These are phyloP conservation scores for Steinernema feltiae DNA, from an alignment of 1,140 invertebrate genomes.

Conservation along the genomic window DNA sequence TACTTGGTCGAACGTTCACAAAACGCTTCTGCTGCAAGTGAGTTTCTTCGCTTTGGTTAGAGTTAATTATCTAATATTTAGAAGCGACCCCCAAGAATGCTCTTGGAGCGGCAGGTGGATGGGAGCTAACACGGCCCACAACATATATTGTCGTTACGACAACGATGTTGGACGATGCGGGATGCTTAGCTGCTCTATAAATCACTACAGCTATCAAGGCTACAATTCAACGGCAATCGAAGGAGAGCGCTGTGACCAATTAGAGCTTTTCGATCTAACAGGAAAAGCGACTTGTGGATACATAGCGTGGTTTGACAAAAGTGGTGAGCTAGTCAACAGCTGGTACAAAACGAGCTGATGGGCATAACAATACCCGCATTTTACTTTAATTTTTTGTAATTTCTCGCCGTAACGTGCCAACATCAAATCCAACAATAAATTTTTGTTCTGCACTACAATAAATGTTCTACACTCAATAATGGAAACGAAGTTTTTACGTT, in stretches of 20 bases:
- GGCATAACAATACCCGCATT: too few species aligned
- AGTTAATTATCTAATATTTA: conserved; percentile 9
- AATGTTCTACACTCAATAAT: too few species aligned
- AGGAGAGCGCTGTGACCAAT: conserved; percentile 42
- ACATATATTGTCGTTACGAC: conserved; percentile 49
- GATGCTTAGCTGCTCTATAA: conserved; percentile 44
- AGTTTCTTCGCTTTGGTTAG: conserved; percentile 24
- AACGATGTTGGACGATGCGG: conserved; percentile 43
- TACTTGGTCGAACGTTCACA: conserved; percentile 41
- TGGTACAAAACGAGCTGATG: conserved; percentile 51
- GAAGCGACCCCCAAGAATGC: conserved; percentile 48
- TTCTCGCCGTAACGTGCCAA: too few species aligned
- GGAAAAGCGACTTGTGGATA: conserved; percentile 50
- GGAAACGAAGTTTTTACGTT: too few species aligned
- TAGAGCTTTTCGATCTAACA: conserved; percentile 41
- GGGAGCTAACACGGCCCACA: conserved; percentile 50
- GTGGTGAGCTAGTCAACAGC: conserved; percentile 42
- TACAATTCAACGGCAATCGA: conserved; percentile 35
- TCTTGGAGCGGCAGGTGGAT: conserved; percentile 50
- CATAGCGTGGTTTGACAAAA: conserved; percentile 45
- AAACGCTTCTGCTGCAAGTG: conserved; percentile 53
- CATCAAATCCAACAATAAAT: too few species aligned
- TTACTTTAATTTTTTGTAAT: too few species aligned
- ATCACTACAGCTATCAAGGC: conserved; percentile 41
- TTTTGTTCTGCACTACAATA: too few species aligned